Evolutionary conservation across 1,140 invertebrate species (phyloP), one percentile per base, ranked within the genome.

Genomic region (Drosophila nigromelanica): DNA sequence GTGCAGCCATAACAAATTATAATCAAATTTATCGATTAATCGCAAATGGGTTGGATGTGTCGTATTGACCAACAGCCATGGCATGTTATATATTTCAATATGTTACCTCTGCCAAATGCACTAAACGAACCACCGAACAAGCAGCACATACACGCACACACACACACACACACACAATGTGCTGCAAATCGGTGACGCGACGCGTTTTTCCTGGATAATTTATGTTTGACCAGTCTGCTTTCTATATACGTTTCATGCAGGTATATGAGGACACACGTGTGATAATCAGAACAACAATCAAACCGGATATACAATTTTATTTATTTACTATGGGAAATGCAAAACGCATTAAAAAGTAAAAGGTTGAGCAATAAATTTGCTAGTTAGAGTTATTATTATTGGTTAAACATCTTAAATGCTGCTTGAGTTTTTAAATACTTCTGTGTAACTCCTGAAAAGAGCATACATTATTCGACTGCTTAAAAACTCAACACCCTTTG

Each of bases 1-100:
- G 50, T 61, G 68, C 59, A 48, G 54, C 59, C 60, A 72, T 59
- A 86, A 87, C 82, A 81, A 89, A 87, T 87, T 87, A 89, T 89
- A 89, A 89, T 89, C 73, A 73, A 73, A 62, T 83, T 89, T 89
- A 89, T 87, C 83, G 83, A 87, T 87, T 87, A 86, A 86, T 78
- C 15, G 59, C 47, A 11, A 45, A 10, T 7, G 50, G 15, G 30
- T 0, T 10, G 11, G n/a, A 2, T n/a, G 2, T 40, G 24, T 21
- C 6, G 27, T 40, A 69, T 35, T 48, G 51, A 47, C 40, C 39
- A 66, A 56, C 45, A 68, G 40, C 18, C 50, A 64, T 42, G 66
- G 48, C 35, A 58, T 64, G 64, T 71, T 72, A 66, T 72, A 76
- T 69, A 71, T 82, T 81, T 75, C 67, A 72, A 86, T 86, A 87